Evolutionary conservation across 2,113 vertebrate species (phyloP), one percentile per base, ranked within the genome.

Genomic region (Rhabdomys dilectus): DNA sequence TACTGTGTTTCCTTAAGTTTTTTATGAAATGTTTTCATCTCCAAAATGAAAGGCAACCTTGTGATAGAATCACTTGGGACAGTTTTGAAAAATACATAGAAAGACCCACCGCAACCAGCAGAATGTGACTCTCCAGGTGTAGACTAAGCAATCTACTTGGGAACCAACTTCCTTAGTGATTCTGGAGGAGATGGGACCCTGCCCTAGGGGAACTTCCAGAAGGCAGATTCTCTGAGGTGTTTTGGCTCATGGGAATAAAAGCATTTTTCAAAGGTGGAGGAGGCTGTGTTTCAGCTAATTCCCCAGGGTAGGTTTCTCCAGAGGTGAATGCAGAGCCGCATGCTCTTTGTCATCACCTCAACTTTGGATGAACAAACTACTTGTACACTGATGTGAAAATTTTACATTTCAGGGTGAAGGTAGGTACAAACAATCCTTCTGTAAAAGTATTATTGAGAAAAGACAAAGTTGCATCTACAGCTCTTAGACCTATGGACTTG

Each of bases 221-320:
- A 88, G n/a, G 15, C 34, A 80, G 82, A 82, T 78, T 86, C 87
- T 89, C 77, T 34, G 95, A 88, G 60, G 89, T 15, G 93, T 95
- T 97, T 73, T 93, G 64, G 42, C 66, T 36, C 42, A 62, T 95
- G 78, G 31, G 68, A 96, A 89, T 91, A 90, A 87, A 93, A 78
- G 1, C 36, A 76, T 91, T 96, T 91, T 93, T 77, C 56, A 70
- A 92, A 95, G 51, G 88, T 92, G 51, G n/a, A 53, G 42, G 58
- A 95, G n/a, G 7, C 39, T 90, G 76, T 36, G 88, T 97, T 87
- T 56, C 0, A 86, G 24, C 56, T 87, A 88, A 31, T 89, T 97
- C 87, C 26, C 66, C 48, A 78, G 58, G 45, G 15, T 26, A 77
- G 36, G 4, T 91, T 96, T 94, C 42, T 96, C 24, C 78, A 87